Base-by-base conservation (phyloP, 2,888 invertebrate species). In the Drosophila nigritarsus region DNA sequence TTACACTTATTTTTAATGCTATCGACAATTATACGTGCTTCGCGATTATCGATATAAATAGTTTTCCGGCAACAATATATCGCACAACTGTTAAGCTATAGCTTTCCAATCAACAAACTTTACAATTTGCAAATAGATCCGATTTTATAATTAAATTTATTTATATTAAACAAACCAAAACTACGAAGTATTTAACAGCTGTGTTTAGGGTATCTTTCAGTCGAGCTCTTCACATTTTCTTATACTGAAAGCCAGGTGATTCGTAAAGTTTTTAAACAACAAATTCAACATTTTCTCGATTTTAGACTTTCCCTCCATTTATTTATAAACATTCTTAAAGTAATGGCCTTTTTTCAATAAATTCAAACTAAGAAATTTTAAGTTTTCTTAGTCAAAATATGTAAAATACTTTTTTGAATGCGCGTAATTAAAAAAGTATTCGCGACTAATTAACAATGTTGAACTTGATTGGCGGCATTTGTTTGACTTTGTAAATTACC, bases 401-500 rank as follows among this genome's bases (percentile, higher is more conserved):
- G 2, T 1, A 11, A 24, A 8, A 24, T 15, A 15, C 24, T 45
- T 15, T 45, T 18, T 15, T 20, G 13, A 3, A 24, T 11, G 2
- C 4, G 15, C 24, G 4, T 9, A 24, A 53, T 53, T 53, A 34
- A 54, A 11, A 36, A 54, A 45, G 36, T 6, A 7, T 54, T 11
- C n/a, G 0, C 13, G 11, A n/a, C 55, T 29, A 5, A 55, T 38
- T 38, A 38, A n/a, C 29, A 29, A 38, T 29, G 29, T 29, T 55
- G 3, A 29, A n/a, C 38, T 27, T 55, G 24, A 55, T 45, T 38
- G 54, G 2, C 13, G 7, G 13, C 53, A 6, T 27, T 29, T 55
- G 55, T 55, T 77, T 77, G 65, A 81, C 63, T 86, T 77, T 77
- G 64, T 73, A 69, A 79, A 79, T 82, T 78, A 73, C 70, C 75